Evolutionary conservation across 2,888 invertebrate genomes (phyloP), one percentile per base, ranked within the genome.

Genomic region (Ichneumon xanthorius): DNA sequence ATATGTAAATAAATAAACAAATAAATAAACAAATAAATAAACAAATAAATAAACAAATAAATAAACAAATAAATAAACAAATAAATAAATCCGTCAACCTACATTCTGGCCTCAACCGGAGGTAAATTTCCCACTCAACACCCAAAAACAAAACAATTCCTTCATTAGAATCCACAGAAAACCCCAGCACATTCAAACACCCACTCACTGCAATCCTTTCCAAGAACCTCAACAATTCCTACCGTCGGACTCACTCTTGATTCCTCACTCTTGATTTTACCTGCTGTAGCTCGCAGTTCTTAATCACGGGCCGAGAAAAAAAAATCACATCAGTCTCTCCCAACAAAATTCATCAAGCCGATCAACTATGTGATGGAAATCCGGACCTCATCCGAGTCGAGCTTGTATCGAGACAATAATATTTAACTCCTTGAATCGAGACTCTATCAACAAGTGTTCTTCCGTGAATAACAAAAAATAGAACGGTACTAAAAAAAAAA

Each of bases 161-260:
- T 7, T 37, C 37, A 0, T 7, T 5, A 26, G 26, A 26, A 26
- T 26, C 7, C 5, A 5, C 37, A 37, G 37, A 37, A 37, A 33
- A 71, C 53, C 4, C 37, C 50, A 0, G 26, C 26, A 1, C 5
- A 33, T 33, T 7, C 37, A 1, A 37, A 37, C 4, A 1, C 37
- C 37, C 71, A 71, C 71, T 71, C 53, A 71, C 71, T 53, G 71
- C 19, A 19, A 53, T 53, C 33, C 53, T 19, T 33, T 33, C 33
- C 53, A 53, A 33, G 53, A 53, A n/a, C n/a, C 19, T 7, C 55
- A 0, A 55, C 55, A 37, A 33, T n/a, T 68, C 30, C n/a, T 5
- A 30, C 5, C 50, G 11, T 48, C n/a, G 30, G 30, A n/a, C 4
- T 2, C 5, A 26, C 4, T 16, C 7, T 14, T 14, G 2, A 53